Evolutionary conservation across 1,140 invertebrate species (phyloP).

Genomic region (Scaptodrosophila lebanonensis): DNA sequence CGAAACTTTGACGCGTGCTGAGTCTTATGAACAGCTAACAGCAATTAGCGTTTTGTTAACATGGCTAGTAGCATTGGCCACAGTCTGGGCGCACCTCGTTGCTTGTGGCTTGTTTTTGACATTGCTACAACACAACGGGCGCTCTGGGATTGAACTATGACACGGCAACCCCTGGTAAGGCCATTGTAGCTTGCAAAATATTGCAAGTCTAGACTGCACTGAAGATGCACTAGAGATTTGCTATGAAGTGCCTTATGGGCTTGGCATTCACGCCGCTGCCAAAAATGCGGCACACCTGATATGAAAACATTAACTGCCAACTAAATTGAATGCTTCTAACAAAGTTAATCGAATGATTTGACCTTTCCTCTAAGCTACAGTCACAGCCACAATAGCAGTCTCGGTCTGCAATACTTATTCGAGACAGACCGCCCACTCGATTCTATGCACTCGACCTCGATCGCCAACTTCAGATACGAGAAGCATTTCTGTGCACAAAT

Average conservation of each 20-base stretch:
- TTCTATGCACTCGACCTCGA: too few species aligned
- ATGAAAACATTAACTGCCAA: conserved; percentile 42
- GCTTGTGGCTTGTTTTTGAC: conserved; percentile 28
- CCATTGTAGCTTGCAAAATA: conserved; percentile 56
- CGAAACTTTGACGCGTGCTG: conserved; percentile 48
- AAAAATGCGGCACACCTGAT: conserved; percentile 48
- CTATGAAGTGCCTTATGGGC: conserved; percentile 35
- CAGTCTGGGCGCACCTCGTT: conserved; percentile 28
- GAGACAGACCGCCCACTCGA: too few species aligned
- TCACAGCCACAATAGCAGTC: conserved; percentile 44
- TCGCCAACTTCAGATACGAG: too few species aligned
- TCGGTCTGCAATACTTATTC: too few species aligned
- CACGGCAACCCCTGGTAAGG: conserved; percentile 31
- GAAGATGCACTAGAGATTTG: conserved; percentile 39
- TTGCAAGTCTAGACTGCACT: conserved; percentile 4
- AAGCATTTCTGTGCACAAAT: too few species aligned
- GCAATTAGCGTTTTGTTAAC: conserved; percentile 51
- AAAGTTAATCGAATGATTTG: conserved; percentile 74
- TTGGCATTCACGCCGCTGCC: conserved; percentile 59
- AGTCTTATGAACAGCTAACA: too few species aligned
- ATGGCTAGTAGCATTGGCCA: conserved; percentile 4
- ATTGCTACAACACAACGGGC: too few species aligned
- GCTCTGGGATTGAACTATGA: conserved; percentile 55
- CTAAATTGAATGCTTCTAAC: conserved; percentile 54
- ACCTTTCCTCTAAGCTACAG: conserved; percentile 66